Percentiles rank a stretch among this genome's conserved stretches.
Evolutionary conservation across 2,113 vertebrate species (phyloP).

Genomic region (Oceanodroma tethys): DNA sequence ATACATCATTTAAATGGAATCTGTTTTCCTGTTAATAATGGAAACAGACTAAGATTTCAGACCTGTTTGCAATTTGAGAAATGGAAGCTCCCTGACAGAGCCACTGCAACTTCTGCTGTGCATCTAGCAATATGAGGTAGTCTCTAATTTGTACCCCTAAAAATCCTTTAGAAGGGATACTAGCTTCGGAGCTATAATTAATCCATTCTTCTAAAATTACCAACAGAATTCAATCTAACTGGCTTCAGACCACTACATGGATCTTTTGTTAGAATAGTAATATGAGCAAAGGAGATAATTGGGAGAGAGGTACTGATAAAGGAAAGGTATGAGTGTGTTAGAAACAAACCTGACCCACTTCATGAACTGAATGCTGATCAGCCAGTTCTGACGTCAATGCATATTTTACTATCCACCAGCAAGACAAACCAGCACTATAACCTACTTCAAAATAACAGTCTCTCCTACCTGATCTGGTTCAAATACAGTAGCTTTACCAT

Average conservation of each 20-base stretch:
- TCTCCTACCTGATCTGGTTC: conserved; percentile 4
- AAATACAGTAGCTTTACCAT: background rate
- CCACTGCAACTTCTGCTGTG: conserved; percentile 9
- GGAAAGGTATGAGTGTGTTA: background rate
- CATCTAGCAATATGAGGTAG: background rate
- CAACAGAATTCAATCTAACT: background rate
- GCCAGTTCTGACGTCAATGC: conserved; percentile 62
- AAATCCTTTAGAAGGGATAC: background rate
- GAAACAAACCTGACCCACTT: conserved; percentile 61
- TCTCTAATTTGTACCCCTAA: background rate
- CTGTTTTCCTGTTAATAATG: background rate
- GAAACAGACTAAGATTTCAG: background rate
- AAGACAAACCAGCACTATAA: conserved; percentile 24
- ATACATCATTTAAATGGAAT: background rate
- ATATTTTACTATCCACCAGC: conserved; percentile 13
- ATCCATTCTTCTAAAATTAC: conserved; percentile 9
- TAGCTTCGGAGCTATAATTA: conserved; percentile 35
- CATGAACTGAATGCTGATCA: conserved; percentile 44
- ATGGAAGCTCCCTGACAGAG: conserved; percentile 29
- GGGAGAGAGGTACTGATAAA: conserved; percentile 32
- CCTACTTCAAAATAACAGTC: conserved; percentile 49
- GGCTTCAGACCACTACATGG: background rate
- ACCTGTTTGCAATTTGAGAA: background rate
- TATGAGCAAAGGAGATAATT: background rate
- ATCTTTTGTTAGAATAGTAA: conserved; percentile 7